Base-by-base conservation (phyloP, 2,113 vertebrate species). In the Pseudorasbora parva region DNA sequence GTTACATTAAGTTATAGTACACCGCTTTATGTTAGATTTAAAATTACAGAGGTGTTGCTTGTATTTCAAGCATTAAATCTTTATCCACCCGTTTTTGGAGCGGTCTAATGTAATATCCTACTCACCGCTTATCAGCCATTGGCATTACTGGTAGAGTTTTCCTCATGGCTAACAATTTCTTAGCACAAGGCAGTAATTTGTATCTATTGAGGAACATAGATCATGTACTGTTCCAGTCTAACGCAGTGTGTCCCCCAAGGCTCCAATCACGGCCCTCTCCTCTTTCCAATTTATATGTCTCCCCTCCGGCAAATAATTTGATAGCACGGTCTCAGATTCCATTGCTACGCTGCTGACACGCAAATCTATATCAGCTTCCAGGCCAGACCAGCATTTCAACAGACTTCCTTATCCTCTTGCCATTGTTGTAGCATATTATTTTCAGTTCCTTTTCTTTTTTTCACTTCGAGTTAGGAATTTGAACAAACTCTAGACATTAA, bases 261-360 rank as follows among this genome's bases (percentile, higher is more conserved):
- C 68, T 47, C 41, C 68, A 72, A 72, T 72, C 68, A 72, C 6
- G n/a, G 41, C 68, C 68, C 68, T 72, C 68, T 72, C 68, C 68
- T 72, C 68, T 72, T 72, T 72, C 68, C 68, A 72, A 72, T 72
- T 72, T 72, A 72, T 72, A 47, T 72, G n/a, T n/a, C 41, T 47
- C 68, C 68, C 68, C 68, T 72, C 25, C 2, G 68, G 68, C 68
- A 45, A 72, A 72, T 72, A 72, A 72, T 72, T 25, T 72, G 68
- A 72, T 0, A 12, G 68, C 68, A 72, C 41, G n/a, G 21, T 25
- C 21, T 72, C 41, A 47, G 68, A 45, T 47, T 72, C 68, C 68
- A 25, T 47, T 72, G 68, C 68, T 47, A 47, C n/a, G 41, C 41
- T 47, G 68, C 68, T 72, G 68, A 47, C 68, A 45, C n/a, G 6